Evolutionary conservation across 2,888 invertebrate genomes (phyloP).

Genomic region (Rhopalosiphum nymphaeae): DNA sequence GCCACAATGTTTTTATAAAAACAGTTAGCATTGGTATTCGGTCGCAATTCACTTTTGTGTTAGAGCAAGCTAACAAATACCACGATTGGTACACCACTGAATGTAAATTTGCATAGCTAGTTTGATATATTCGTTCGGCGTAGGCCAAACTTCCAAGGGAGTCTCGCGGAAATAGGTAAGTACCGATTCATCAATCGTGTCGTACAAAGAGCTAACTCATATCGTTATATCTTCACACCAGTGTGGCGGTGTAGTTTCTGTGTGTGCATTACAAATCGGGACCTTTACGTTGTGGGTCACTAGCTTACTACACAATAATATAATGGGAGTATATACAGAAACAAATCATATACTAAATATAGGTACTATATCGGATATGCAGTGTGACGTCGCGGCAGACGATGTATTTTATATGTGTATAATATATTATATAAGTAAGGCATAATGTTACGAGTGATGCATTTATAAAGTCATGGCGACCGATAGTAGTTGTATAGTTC

Average conservation of each 20-base stretch:
- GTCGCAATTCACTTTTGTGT: no score
- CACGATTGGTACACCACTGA: no score
- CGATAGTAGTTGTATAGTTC: neutral
- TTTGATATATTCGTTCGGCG: no score
- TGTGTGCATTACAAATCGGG: neutral
- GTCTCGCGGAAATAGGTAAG: no score
- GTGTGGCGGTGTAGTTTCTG: neutral
- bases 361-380: neutral
- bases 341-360: no score
- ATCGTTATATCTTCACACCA: neutral
- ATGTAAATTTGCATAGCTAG: no score
- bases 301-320: no score
- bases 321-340: no score
- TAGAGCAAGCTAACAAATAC: no score
- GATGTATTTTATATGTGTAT: neutral
- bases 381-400: neutral
- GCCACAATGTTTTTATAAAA: neutral
- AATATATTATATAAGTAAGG: no score
- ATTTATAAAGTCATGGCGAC: neutral
- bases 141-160: no score
- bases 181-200: neutral
- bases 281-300: neutral
- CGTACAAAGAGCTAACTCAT: neutral
- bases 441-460: neutral
- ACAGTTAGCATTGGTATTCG: no score